Base-by-base conservation (phyloP, 2,113 vertebrate genomes). In the Sprattus sprattus region DNA sequence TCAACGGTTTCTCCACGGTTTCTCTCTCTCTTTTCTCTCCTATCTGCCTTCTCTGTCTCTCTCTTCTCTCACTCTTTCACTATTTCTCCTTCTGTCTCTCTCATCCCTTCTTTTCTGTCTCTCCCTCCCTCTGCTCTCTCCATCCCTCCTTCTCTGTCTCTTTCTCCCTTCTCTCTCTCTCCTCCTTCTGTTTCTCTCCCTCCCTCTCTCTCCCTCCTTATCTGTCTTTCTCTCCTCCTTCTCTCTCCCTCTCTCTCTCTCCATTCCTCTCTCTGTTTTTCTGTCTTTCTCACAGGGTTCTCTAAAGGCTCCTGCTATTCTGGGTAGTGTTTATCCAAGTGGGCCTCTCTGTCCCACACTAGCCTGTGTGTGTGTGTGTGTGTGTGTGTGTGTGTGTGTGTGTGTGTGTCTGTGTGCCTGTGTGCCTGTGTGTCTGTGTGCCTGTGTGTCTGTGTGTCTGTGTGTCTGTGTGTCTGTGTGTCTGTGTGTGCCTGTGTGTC, bases 131-230 rank as follows among this genome's bases (percentile, higher is more conserved):
- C 39, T 39, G 39, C 39, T 39, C 39, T 39, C 39, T 39, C 39
- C 39, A 39, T 39, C 39, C 82, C 54, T 45, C 84, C 6, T 44
- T 83, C 11, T 52, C 22, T 83, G 49, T 57, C 32, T 75, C 18
- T 45, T 54, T 75, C 20, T 20, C 7, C 22, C 32, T 22, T 67
- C n/a, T 84, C 16, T 83, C n/a, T 64, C 45, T 80, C 18, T n/a
- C 7, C 13, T 47, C 45, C 64, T 67, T 52, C 84, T 80, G 44
- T 46, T 32, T 87, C 81, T 64, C 11, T 60, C 22, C 85, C 57
- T 87, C 11, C 82, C n/a, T 75, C 25, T 83, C 78, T 67, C 78
- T 71, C 15, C 80, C 47, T 81, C 60, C 39, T n/a, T 57, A 25
- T 45, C 20, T 32, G 54, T 47, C 46, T 39, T 39, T 80, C 16